Conservation (phyloP, 2,888 invertebrate species). For the Argyra leucocephala region DNA sequence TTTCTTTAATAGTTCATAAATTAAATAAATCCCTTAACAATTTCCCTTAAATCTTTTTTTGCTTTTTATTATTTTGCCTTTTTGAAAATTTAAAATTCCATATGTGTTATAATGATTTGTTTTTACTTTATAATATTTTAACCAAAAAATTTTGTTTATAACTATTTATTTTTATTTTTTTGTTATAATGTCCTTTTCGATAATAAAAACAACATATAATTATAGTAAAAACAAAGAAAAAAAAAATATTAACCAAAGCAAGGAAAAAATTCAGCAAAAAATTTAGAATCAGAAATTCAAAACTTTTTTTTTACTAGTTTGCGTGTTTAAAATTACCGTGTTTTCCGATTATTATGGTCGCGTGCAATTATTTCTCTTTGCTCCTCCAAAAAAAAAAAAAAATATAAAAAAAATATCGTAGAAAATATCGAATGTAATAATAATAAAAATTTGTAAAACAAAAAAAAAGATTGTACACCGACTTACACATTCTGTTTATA, state of each 20-base stretch:
- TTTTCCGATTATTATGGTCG: conserved; percentile 1
- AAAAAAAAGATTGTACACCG: not conserved
- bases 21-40: not conserved
- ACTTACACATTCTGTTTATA: too few relatives aligned
- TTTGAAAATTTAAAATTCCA: not conserved
- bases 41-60: not conserved
- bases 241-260: not conserved
- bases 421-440: not conserved
- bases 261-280: not conserved
- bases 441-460: not conserved
- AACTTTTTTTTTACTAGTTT: not conserved
- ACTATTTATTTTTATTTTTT: too few relatives aligned
- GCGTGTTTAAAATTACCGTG: not conserved
- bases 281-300: not conserved
- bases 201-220: too few relatives aligned
- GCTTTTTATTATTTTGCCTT: not conserved
- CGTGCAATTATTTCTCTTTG: not conserved
- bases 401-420: not conserved
- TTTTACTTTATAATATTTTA: not conserved
- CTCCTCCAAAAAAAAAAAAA: not conserved
- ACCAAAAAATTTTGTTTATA: not conserved
- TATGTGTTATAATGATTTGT: not conserved
- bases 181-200: too few relatives aligned
- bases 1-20: too few relatives aligned
- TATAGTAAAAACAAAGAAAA: not conserved